phyloP scores from a whole-genome alignment of 2,888 invertebrate genomes.

The Cheilosia variabilis region DNA sequence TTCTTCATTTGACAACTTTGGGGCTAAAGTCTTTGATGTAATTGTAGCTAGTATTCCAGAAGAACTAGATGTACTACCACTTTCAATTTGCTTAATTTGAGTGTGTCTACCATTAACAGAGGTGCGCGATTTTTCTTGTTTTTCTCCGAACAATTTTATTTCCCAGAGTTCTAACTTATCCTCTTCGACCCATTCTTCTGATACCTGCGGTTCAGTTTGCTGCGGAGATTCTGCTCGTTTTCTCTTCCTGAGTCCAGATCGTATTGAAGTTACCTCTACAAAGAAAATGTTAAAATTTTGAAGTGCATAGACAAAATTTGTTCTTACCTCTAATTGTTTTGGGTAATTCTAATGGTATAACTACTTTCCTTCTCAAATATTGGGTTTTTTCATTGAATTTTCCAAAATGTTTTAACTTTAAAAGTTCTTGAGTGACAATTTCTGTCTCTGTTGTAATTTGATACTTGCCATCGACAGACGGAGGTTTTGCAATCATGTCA shows the following conservation, averaged over 20 bases:
- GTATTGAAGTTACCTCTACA: conserved; percentile 95
- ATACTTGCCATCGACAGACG: conserved; percentile 93
- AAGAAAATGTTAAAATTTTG: conserved; percentile 9
- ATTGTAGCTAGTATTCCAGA: conserved; percentile 75
- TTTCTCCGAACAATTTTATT: conserved; percentile 95
- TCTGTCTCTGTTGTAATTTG: conserved; percentile 98
- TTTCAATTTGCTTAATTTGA: conserved; percentile 77
- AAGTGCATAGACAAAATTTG: not conserved
- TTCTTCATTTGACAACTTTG: conserved; percentile 85
- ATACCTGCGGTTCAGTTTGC: conserved; percentile 96
- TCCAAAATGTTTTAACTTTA: conserved; percentile 94
- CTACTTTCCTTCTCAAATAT: conserved; percentile 95
- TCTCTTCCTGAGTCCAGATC: conserved; percentile 95
- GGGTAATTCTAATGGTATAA: conserved; percentile 96
- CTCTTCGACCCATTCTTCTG: conserved; percentile 98
- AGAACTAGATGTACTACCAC: conserved; percentile 78
- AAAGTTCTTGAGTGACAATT: conserved; percentile 95
- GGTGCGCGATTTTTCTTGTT: conserved; percentile 90
- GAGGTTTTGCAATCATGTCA: conserved; percentile 94
- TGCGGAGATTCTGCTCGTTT: conserved; percentile 97
- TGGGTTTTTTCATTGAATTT: conserved; percentile 95
- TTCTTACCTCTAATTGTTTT: conserved; percentile 92
- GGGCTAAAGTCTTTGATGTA: conserved; percentile 85
- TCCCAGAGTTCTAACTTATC: conserved; percentile 98
- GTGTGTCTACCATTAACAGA: conserved; percentile 90